A percentile compares a stretch with the other conserved stretches of the same genome.
Conservation (phyloP, 1,140 invertebrate species). For the Heliconius nattereri region DNA sequence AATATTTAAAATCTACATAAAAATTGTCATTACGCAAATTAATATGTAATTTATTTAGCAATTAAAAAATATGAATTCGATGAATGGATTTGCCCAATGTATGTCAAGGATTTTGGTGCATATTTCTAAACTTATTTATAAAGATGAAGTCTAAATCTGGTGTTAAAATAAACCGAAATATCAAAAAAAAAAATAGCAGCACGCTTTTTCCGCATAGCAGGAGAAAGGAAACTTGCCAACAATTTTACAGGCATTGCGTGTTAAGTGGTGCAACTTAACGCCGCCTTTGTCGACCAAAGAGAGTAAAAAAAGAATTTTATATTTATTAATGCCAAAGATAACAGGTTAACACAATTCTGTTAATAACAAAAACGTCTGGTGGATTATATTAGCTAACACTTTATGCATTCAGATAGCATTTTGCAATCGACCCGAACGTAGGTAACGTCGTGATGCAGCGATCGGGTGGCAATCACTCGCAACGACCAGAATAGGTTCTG, state of each 20-base stretch:
- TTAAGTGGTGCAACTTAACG: too few relatives aligned
- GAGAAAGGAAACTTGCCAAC: too few relatives aligned
- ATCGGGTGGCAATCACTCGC: conserved; percentile 70
- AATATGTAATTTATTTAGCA: neutral
- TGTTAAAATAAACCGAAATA: too few relatives aligned
- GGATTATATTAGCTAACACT: conserved; percentile 31
- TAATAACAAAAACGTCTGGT: neutral
- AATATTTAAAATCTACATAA: neutral
- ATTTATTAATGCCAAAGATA: neutral
- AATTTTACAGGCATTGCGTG: too few relatives aligned
- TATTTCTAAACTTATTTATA: neutral
- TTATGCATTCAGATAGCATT: conserved; percentile 56
- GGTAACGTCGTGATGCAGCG: conserved; percentile 59
- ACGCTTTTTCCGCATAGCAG: too few relatives aligned
- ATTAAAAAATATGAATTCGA: neutral
- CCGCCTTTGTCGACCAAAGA: too few relatives aligned
- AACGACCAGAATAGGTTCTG: conserved; percentile 68
- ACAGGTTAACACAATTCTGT: neutral
- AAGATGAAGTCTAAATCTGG: too few relatives aligned
- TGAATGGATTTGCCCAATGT: neutral
- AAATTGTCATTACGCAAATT: neutral
- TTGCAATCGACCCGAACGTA: conserved; percentile 46
- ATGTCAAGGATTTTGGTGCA: neutral
- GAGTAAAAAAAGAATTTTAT: too few relatives aligned
- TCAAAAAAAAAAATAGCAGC: too few relatives aligned